Evolutionary conservation across 1,140 invertebrate genomes (phyloP), one percentile per base, ranked within the genome.

Genomic region (Hirudo medicinalis): DNA sequence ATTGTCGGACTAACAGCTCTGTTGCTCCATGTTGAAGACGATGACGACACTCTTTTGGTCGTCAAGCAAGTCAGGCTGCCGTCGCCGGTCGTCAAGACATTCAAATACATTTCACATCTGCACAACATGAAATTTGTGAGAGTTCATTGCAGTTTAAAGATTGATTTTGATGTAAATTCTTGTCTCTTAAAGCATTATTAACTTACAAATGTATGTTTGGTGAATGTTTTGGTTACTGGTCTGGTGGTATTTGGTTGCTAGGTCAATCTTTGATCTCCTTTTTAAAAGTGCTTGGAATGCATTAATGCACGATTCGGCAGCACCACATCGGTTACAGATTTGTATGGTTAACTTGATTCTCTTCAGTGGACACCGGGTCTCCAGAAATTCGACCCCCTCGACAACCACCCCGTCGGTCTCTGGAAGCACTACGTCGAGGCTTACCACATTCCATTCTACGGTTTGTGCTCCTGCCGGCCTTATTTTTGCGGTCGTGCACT

Each of bases 341-440:
- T 40, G 11, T 40, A 11, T 40, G 11, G 40, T 40, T 40, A 40
- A 4, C 40, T 40, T 40, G 40, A 6, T n/a, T 57, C n/a, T 32
- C 5, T 72, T 70, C 53, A 72, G 72, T 72, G 67, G 67, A 54
- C 69, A 9, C 54, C 67, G 0, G 68, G 72, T 55, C 53, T 72
- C 25, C 25, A 54, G 15, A 70, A 66, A 36, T 72, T 72, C 69
- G 72, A 69, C 22, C 67, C 72, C 19, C 54, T 72, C 2, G 72
- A 72, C 54, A 57, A 32, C 49, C 29, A 53, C n/a, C 72, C 72
- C 0, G 69, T 72, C n/a, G 67, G 68, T 15, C 40, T 72, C 8
- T 67, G 72, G 54, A 72, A 72, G 29, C 43, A 70, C 25, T 72
- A 68, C 54, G 69, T 55, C 19, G 72, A 72, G 25, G 43, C 55